Base-by-base conservation (phyloP, 37 sponge, comb jelly and placozoan species). In the Diacarnus erythraeanus region DNA sequence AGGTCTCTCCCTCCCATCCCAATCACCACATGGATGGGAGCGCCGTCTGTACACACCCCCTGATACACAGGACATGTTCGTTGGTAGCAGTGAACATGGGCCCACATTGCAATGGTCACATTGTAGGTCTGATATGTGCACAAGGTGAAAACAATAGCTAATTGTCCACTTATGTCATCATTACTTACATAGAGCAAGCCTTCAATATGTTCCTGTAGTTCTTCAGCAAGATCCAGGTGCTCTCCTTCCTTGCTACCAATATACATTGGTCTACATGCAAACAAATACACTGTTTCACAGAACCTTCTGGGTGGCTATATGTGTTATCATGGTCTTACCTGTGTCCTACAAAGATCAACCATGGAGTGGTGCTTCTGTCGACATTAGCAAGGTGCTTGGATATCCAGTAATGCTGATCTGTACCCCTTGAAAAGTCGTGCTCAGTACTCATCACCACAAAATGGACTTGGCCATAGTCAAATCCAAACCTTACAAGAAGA, bases 381-480 rank as follows among this genome's bases (percentile, higher is more conserved):
- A 93, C 94, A 39, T 23, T 64, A 64, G 37, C 41, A 60, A 93
- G 64, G 68, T 93, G 83, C 10, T 66, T 40, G 10, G 69, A 77
- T 18, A 93, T 80, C 57, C 72, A 89, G 34, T 58, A 0, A 76
- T 89, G 83, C 72, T 86, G 86, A 0, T 57, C 38, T 23, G 87
- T 79, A 5, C 51, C 42, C 0, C 35, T 23, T 20, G 37, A 10
- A 51, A 83, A 89, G 69, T 81, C 83, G 66, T 89, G 87, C 77
- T 93, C 94, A 26, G 94, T 93, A 25, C 87, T 86, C 90, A 93
- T 89, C 67, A 86, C 47, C 17, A 89, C 82, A 79, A 93, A 78
- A 70, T 93, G 94, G 37, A 77, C 73, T n/a, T 57, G 54, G 30
- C 90, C 94, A 82, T 89, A 83, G 73, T 86, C 83, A 67, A 86